Conservation (phyloP, 2,888 invertebrate species). For the Pemphredon lugubris region DNA sequence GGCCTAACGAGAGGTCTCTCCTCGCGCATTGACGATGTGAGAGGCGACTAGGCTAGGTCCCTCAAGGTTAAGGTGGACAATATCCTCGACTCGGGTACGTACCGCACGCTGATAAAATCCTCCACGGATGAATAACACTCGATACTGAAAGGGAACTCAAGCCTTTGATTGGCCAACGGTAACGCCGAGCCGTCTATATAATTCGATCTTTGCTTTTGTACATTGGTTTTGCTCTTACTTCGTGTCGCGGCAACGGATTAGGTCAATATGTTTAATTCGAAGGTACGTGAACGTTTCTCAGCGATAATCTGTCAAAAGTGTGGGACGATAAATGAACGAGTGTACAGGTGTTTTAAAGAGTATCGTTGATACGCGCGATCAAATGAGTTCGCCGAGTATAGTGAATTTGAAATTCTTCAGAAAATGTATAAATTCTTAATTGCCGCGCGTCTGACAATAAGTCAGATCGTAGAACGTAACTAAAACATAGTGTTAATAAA, state of each 20-base stretch:
- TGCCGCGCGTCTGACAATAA: no score
- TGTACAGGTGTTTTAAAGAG: not conserved
- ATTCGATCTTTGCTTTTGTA: constrained; percentile 70
- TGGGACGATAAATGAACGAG: not conserved
- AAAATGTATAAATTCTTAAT: no score
- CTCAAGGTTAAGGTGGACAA: constrained; percentile 75
- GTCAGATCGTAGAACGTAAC: no score
- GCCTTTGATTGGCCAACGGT: constrained; percentile 68
- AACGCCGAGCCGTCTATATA: constrained; percentile 69
- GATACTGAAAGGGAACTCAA: constrained; percentile 67
- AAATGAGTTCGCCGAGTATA: no score
- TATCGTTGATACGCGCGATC: no score
- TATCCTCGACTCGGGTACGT: constrained; percentile 51
- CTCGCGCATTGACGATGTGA: no score
- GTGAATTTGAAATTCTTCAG: no score
- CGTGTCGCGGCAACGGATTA: constrained; percentile 46
- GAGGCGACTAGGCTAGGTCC: constrained; percentile 61
- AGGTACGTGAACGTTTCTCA: constrained; percentile 61
- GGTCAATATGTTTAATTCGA: constrained; percentile 63
- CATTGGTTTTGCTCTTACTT: constrained; percentile 56
- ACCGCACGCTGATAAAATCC: constrained; percentile 61
- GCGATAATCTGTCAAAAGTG: no score
- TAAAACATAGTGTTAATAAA: no score
- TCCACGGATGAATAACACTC: constrained; percentile 48
- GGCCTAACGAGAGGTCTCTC: no score